Base-by-base conservation (phyloP, 2,888 invertebrate species). In the Limnephilus rhombicus region DNA sequence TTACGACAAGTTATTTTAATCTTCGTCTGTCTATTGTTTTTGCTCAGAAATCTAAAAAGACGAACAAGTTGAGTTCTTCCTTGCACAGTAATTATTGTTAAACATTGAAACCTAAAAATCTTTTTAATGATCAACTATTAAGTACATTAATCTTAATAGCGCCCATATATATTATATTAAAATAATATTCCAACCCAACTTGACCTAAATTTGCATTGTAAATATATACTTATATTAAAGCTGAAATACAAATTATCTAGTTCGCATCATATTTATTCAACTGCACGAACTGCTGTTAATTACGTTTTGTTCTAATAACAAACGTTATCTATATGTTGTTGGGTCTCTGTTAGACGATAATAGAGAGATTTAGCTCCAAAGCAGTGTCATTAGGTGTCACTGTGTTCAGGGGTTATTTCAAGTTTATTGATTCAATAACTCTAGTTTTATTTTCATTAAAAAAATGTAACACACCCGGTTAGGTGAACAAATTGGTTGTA, bases 261-360 rank as follows among this genome's bases (percentile, higher is more conserved):
- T 68, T 68, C 9, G 24, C 24, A 9, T 68, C 68, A n/a, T 68
- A 68, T 92, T 91, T 91, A 92, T 91, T 89, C 92, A 92, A 92
- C 90, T 92, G 92, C 80, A 45, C 85, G 45, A 24, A 85, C 89
- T 24, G 80, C 68, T 18, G 31, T 82, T 68, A n/a, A 41, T 82
- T 68, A n/a, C 9, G n/a, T n/a, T 68, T 87, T 91, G 89, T 83
- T 91, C 85, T 88, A 89, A 37, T 82, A 88, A 89, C 89, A 91
- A 68, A 68, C 91, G 87, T 68, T 88, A 91, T 91, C 91, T 53
- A 24, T 87, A 34, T 91, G 53, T 91, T 91, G n/a, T 87, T 91
- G 86, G 34, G 34, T 88, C 68, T 91, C 87, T 87, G 81, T 80
- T 80, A 80, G 34, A 34, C 87, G 91, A 91, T 91, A 91, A 81